phyloP scores from a whole-genome alignment of 1,140 invertebrate species.

The Philaenus spumarius region DNA sequence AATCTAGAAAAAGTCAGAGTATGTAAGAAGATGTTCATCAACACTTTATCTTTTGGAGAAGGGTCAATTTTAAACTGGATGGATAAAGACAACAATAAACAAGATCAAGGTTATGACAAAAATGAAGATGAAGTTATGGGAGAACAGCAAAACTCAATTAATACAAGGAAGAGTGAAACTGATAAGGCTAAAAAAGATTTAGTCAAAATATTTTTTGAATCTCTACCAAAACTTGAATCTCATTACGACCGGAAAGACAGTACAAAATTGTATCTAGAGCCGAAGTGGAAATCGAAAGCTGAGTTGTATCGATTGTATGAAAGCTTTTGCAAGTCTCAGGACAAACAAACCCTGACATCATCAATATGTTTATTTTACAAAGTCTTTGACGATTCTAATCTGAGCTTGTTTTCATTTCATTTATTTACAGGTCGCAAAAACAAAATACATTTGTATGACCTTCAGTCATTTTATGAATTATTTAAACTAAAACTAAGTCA shows the following conservation, averaged over 20 bases:
- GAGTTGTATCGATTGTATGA: slow-evolving; percentile 12
- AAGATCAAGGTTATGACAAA: not conserved
- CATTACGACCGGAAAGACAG: slow-evolving; percentile 22
- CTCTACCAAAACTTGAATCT: slow-evolving; percentile 19
- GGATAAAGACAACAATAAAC: not conserved
- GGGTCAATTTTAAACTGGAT: not conserved
- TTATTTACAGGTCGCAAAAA: too few relatives aligned
- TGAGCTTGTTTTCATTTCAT: slow-evolving; percentile 9
- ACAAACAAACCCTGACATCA: not conserved
- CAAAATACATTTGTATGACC: too few relatives aligned
- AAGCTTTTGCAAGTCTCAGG: not conserved
- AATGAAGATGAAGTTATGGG: not conserved
- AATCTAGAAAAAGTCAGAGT: not conserved
- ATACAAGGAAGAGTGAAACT: not conserved
- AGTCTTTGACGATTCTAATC: slow-evolving; percentile 4
- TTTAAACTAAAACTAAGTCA: too few relatives aligned
- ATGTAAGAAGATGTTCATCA: slow-evolving; percentile 1
- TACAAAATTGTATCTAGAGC: slow-evolving; percentile 19
- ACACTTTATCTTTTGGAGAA: not conserved
- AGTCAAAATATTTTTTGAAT: slow-evolving; percentile 15
- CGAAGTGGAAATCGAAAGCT: slow-evolving; percentile 3
- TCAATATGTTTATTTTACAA: not conserved
- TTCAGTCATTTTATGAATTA: too few relatives aligned
- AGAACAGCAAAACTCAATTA: not conserved
- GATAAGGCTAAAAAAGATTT: slow-evolving; percentile 5